These are phyloP conservation scores for Excalfactoria chinensis DNA, from an alignment of 2,113 vertebrate genomes.

Conservation along the genomic window DNA sequence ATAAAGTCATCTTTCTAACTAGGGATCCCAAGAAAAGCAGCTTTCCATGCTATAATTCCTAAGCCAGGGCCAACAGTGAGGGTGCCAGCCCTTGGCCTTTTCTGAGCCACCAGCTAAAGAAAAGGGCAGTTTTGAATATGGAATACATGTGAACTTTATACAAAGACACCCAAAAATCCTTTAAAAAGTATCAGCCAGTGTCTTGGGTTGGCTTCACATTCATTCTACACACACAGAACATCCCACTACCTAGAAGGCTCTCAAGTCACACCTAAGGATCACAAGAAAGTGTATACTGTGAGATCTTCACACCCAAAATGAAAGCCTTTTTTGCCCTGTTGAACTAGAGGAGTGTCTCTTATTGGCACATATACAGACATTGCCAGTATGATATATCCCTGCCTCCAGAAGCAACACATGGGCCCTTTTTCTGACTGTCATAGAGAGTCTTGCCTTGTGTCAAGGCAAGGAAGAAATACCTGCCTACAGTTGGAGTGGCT, in stretches of 20 bases:
- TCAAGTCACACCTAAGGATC: not conserved
- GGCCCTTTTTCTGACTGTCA: not conserved
- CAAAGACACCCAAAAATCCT: not conserved
- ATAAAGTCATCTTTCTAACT: not conserved
- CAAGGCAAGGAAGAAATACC: not conserved
- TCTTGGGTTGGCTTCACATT: not conserved
- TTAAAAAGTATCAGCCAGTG: not conserved
- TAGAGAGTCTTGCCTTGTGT: not conserved
- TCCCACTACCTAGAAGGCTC: not conserved
- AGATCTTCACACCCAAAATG: not conserved
- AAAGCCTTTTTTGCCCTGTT: not conserved
- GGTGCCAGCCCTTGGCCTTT: not conserved
- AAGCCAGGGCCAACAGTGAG: not conserved
- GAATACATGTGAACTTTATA: not conserved
- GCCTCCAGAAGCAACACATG: accelerated
- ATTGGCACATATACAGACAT: not conserved
- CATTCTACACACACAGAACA: not conserved
- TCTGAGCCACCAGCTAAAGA: not conserved
- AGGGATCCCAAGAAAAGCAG: not conserved
- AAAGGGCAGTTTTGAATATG: not conserved
- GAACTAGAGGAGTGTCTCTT: not conserved
- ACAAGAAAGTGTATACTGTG: not conserved
- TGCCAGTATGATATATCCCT: not conserved
- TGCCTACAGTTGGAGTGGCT: not conserved
- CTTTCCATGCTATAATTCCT: not conserved